Evolutionary conservation across 2,888 invertebrate species (phyloP), one percentile per base, ranked within the genome.

Genomic region (Dryocosmus kuriphilus): DNA sequence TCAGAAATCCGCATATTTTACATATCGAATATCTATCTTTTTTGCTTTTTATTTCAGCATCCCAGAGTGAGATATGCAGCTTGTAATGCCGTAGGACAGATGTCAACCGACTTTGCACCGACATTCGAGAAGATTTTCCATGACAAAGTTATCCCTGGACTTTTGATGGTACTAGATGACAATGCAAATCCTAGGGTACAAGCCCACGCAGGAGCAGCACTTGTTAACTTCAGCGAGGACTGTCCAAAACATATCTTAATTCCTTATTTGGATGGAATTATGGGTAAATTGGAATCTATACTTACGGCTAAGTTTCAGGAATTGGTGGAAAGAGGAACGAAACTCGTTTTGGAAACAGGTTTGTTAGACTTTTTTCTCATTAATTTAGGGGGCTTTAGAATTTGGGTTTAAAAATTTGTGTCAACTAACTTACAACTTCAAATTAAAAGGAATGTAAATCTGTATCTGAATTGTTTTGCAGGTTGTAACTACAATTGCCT

Each of bases 141-240:
- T 90, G 96, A 96, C 85, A 96, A 96, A 92, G 98, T 99, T 65
- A 96, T 99, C 46, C 98, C 98, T 14, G 98, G 97, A 19, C 93
- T 99, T 51, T 92, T 99, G 60, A 94, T 96, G 92, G 94, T 98
- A 60, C 93, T 99, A 74, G 98, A 98, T 86, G 98, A 99, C 91
- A 95, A 96, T 87, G 95, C 94, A 9, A 97, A 98, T 92, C 99
- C 99, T 0, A 94, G 99, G 85, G 99, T 99, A 81, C 93, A 95
- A 92, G 95, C 95, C 76, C 95, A 95, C 86, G 94, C 95, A 86
- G 97, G 98, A 65, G 99, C 99, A 75, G 99, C 99, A 71, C 93
- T 99, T 82, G 99, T 99, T 1, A 99, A 99, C 93, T 99, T 99
- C 93, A 98, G 98, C 89, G 99, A 99, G 93, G 99, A 99, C 92